Evolutionary conservation across 2,888 invertebrate genomes (phyloP), one percentile per base, ranked within the genome.

Genomic region (Caenorhabditis zanzibari): DNA sequence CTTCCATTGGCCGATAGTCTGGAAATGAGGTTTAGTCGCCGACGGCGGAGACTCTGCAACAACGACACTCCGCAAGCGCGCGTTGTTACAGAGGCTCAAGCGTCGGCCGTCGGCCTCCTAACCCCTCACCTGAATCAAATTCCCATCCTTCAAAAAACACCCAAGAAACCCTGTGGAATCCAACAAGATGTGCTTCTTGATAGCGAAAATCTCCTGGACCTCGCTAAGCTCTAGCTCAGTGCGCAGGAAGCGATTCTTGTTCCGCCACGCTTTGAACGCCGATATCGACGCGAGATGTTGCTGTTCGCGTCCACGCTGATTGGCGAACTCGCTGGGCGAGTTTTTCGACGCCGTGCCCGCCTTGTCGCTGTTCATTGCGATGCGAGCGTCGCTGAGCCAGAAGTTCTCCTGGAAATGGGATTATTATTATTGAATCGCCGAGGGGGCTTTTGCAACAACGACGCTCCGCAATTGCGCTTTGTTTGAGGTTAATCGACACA

Each of bases 341-440:
- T 5, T 7, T 6, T 52, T 52, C 14, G 54, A 54, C 16, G 52
- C 16, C 6, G 47, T 28, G 32, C 64, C 75, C 7, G 75, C 75
- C n/a, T 63, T 56, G 3, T 26, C 64, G 22, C 76, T 72, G 49
- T 61, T 82, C 68, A 77, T 74, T 6, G 82, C 77, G n/a, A 56
- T n/a, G 1, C 58, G 24, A 0, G 82, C 52, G 32, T 82, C 77
- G 14, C 49, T 63, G 9, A 44, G 47, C 82, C 82, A 82, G 64
- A 82, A 82, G 49, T 77, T 71, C 32, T 47, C 24, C 80, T 80
- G 52, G 14, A 54, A 52, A 52, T 2, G 9, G n/a, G n/a, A n/a
- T n/a, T n/a, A n/a, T n/a, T n/a, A 32, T 32, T 6, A 6, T 4
- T 32, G 32, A 32, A n/a, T n/a, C n/a, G n/a, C n/a, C n/a, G n/a